A percentile compares a stretch with the other conserved stretches of the same genome.
These are phyloP conservation scores for Habroteleia sp. DNA, from an alignment of 2,888 invertebrate species.

Conservation along the genomic window DNA sequence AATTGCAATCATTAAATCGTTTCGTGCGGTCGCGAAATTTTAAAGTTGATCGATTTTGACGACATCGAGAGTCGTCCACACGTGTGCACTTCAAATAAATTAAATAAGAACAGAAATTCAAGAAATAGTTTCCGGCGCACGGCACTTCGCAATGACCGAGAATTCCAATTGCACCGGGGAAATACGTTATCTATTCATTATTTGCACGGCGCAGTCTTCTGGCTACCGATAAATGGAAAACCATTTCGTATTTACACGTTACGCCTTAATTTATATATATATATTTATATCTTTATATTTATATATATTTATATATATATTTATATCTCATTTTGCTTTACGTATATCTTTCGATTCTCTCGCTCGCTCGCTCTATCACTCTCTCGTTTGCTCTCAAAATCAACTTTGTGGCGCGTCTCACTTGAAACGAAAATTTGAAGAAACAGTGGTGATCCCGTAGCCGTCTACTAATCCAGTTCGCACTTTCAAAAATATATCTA, in stretches of 20 bases:
- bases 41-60: not conserved
- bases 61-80: constrained; percentile 42
- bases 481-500: constrained; percentile 62
- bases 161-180: constrained; percentile 5
- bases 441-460: constrained; percentile 24
- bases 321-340: constrained; percentile 61
- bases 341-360: constrained; percentile 61
- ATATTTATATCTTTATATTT: constrained; percentile 39
- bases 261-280: constrained; percentile 46
- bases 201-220: constrained; percentile 69
- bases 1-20: constrained; percentile 24
- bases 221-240: constrained; percentile 65
- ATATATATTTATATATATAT: constrained; percentile 42
- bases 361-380: constrained; percentile 16
- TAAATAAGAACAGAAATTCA: constrained; percentile 69
- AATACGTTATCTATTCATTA: constrained; percentile 58
- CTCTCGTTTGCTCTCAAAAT: constrained; percentile 1
- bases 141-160: not conserved
- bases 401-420: constrained; percentile 1
- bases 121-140: constrained; percentile 3
- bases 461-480: constrained; percentile 58
- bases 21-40: constrained; percentile 1
- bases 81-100: constrained; percentile 59
- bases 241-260: constrained; percentile 71
- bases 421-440: constrained; percentile 6